Base-by-base conservation (phyloP, 1,140 invertebrate genomes). In the Pseudomyrmex sp. region DNA sequence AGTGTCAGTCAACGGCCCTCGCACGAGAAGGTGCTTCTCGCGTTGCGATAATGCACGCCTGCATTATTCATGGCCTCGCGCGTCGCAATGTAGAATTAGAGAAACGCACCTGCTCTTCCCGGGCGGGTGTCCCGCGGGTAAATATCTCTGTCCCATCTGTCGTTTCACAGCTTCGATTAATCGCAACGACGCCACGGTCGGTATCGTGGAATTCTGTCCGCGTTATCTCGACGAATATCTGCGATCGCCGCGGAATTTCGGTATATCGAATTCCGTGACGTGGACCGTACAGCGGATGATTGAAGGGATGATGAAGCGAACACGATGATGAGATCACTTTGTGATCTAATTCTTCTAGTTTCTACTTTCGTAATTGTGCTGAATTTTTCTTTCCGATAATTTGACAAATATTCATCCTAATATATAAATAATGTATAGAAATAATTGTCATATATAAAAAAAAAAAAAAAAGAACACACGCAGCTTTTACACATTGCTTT, bases 1-100 rank as follows among this genome's bases (percentile, higher is more conserved):
- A 76, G 61, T 63, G 72, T 35, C 58, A 74, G 18, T 63, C 26
- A 35, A 8, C 72, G 2, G 44, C 72, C 23, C 20, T 63, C 20
- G 73, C 23, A 20, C 23, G 62, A 65, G 62, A 44, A 9, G 62
- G 23, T 48, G 2, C 59, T 76, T 76, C 23, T 54, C 70, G n/a
- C 75, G 63, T 65, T 50, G 44, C 54, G 76, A 79, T 79, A 79
- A 79, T 35, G 54, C 76, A n/a, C 52, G 10, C 9, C 1, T 70
- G 76, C 54, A 79, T 70, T 79, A 79, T 79, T 79, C 65, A 79
- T 70, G 65, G 44, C 20, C 2, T 68, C 75, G 52, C 18, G 50
- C 59, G 58, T 56, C 63, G 52, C 9, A 20, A 70, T 44, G 35
- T 70, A 18, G 65, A 70, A 79, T 79, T 79, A 79, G 65, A 79